A percentile compares a stretch with the other conserved stretches of the same genome.
Evolutionary conservation across 2,797 vertebrate species (phyloP).

Genomic region (Sarcophilus harrisii): DNA sequence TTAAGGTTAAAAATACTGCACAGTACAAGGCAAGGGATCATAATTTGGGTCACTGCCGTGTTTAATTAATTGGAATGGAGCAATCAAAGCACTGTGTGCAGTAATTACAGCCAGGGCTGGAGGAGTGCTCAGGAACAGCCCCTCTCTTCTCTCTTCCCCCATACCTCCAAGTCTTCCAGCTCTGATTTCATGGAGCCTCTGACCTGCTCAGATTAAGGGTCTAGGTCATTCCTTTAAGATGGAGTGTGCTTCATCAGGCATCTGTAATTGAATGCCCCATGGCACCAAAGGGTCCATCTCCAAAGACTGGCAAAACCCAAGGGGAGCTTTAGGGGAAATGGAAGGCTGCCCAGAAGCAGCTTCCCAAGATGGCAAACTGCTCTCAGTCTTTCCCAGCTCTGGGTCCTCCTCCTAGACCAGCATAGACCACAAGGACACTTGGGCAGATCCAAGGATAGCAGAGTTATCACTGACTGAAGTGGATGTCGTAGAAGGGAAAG

Average conservation of each 20-base stretch:
- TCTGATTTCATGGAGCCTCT: conserved; percentile 74
- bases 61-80: conserved; percentile 90
- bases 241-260: conserved; percentile 56
- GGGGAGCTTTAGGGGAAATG: background rate
- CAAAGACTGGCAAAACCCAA: background rate
- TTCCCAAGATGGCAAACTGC: background rate
- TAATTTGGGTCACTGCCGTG: conserved; percentile 87
- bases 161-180: conserved; percentile 69
- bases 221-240: conserved; percentile 44
- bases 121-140: conserved; percentile 27
- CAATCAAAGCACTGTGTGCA: conserved; percentile 84
- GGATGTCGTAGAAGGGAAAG: background rate
- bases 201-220: conserved; percentile 65
- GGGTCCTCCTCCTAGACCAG: background rate
- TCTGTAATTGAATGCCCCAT: background rate
- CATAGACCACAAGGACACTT: background rate
- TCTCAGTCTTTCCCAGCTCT: background rate
- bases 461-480: background rate
- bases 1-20: conserved; percentile 88
- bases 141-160: background rate
- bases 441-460: background rate
- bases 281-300: background rate
- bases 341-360: background rate
- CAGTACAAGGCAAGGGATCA: conserved; percentile 83
- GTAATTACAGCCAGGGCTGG: conserved; percentile 85